Base-by-base conservation (phyloP, 2,888 invertebrate species). In the Thecocarcelia acutangulata region DNA sequence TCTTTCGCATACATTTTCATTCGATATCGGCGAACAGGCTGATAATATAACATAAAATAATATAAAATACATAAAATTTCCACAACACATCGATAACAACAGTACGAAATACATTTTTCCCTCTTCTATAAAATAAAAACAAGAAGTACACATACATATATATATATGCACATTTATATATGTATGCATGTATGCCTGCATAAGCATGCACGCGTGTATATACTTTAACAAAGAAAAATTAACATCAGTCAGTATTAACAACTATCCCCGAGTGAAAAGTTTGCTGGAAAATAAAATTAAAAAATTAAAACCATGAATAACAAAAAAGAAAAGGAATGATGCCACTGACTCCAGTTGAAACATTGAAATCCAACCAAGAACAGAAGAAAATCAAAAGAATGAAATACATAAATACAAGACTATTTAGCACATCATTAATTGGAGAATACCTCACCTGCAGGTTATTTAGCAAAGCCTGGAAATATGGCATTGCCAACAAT, bases 381-480 rank as follows among this genome's bases (percentile, higher is more conserved):
- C 17, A 50, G 19, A 63, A 19, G 37, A 66, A 75, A 72, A 11
- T 24, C n/a, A 58, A 80, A 44, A 48, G 40, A 72, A 44, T 72
- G 5, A 46, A 24, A 56, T 12, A 73, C 68, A 68, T 50, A 48
- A 68, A 66, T 17, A 77, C n/a, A 66, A 59, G 42, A 78, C 66
- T 56, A 68, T 63, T 76, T 59, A 77, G 61, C 73, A 74, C 63
- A 24, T n/a, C 64, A 54, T 66, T 73, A 69, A 72, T 74, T 70
- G 75, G 19, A 72, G 69, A 80, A 70, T 85, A 84, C 90, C 94
- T 94, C 93, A 95, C 95, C 94, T 95, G 94, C 87, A 95, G 91
- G 88, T 93, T 94, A 87, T 93, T 93, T 88, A 95, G 92, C 87
- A 95, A 92, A 88, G 93, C 93, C 90, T 93, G 93, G 89, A 95